These are phyloP conservation scores for Ariolimax columbianus DNA, from an alignment of 2,888 invertebrate species.

Conservation along the genomic window DNA sequence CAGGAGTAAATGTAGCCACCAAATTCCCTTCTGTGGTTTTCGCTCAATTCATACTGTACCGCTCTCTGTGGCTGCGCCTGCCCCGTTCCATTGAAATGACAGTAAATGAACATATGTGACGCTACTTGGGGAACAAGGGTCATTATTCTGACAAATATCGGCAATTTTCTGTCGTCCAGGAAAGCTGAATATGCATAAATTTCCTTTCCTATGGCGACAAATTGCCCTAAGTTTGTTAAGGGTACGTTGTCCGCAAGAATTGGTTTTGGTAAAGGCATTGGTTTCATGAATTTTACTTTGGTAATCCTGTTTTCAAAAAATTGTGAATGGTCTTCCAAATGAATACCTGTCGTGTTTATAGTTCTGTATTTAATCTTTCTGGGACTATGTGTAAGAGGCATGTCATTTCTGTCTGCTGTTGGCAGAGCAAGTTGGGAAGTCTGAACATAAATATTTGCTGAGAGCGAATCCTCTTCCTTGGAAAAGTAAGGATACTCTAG, in stretches of 20 bases:
- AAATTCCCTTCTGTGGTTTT: conserved; percentile 73
- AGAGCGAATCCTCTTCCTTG: not conserved
- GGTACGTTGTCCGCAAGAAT: not conserved
- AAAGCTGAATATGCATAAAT: conserved; percentile 71
- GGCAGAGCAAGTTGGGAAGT: not conserved
- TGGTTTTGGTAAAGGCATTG: not conserved
- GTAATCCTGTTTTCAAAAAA: not conserved
- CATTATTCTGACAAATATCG: conserved; percentile 61
- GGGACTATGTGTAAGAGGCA: not conserved
- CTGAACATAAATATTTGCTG: not conserved
- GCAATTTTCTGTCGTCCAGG: conserved; percentile 65
- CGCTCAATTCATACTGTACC: conserved; percentile 70
- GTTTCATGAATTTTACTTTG: not conserved
- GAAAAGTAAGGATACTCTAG: not conserved
- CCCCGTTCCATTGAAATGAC: conserved; percentile 57
- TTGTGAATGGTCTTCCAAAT: not conserved
- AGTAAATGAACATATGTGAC: conserved; percentile 57
- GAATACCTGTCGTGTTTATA: not conserved
- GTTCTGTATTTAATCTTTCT: not conserved
- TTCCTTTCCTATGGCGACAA: conserved; percentile 52
- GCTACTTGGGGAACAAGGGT: conserved; percentile 57
- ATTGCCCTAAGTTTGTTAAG: not conserved
- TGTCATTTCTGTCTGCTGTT: not conserved
- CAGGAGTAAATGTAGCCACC: conserved; percentile 73
- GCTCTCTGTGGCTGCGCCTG: conserved; percentile 29